phyloP scores from a whole-genome alignment of 2,888 invertebrate species.

The Uropetala carovei region DNA sequence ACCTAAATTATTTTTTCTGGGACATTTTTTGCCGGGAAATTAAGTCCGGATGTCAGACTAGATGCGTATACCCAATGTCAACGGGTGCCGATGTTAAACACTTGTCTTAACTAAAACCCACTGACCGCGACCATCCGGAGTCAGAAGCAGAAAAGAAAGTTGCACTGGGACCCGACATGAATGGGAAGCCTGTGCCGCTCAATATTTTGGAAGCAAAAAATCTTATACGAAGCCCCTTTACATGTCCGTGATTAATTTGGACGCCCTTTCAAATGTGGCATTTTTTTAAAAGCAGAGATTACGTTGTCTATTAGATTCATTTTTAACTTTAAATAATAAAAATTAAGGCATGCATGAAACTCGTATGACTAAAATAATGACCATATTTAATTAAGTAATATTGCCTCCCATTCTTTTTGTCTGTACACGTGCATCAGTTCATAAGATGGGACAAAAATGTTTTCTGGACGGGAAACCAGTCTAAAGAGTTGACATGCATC shows the following conservation, averaged over 20 bases:
- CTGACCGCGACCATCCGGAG: background rate
- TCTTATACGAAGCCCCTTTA: background rate
- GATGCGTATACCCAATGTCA: background rate
- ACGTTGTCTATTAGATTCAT: too few relatives aligned
- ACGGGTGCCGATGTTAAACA: constrained; percentile 1
- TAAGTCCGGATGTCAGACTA: background rate
- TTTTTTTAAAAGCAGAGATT: background rate
- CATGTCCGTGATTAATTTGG: background rate
- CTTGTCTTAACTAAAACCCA: background rate
- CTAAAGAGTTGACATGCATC: too few relatives aligned
- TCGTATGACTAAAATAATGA: too few relatives aligned
- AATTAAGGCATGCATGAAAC: too few relatives aligned
- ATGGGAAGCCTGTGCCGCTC: background rate
- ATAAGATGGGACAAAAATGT: too few relatives aligned
- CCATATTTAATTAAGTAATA: too few relatives aligned
- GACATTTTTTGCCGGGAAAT: background rate
- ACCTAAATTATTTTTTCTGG: background rate
- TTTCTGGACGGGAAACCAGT: too few relatives aligned
- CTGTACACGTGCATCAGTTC: too few relatives aligned
- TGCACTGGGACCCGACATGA: background rate
- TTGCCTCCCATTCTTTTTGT: too few relatives aligned
- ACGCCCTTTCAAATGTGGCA: background rate
- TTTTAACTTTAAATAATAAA: too few relatives aligned
- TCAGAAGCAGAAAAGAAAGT: background rate
- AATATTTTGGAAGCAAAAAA: background rate